Evolutionary conservation across 1,140 invertebrate species (phyloP).

Genomic region (Bombus haemorrhoidalis): DNA sequence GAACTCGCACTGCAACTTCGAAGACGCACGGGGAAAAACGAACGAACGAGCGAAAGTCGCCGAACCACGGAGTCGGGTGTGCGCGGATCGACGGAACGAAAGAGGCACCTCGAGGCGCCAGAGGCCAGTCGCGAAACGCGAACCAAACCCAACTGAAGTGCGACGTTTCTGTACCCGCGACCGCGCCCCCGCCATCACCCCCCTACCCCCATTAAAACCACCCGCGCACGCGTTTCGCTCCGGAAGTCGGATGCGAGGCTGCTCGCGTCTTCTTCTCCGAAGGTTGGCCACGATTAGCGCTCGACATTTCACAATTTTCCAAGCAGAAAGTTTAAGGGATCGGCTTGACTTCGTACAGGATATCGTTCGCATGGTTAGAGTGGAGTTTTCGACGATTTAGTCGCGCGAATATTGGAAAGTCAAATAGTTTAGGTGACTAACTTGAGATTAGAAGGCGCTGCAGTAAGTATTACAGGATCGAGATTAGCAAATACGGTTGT

Average conservation of each 20-base stretch:
- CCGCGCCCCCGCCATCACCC: slow-evolving; percentile 73
- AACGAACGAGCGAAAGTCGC: not conserved
- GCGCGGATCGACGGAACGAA: not conserved
- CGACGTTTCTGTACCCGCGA: slow-evolving; percentile 71
- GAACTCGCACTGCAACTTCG: slow-evolving; percentile 18
- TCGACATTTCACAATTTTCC: not conserved
- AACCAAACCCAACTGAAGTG: slow-evolving; percentile 79
- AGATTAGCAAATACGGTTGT: too few species aligned
- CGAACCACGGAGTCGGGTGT: not conserved
- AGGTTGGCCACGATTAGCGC: slow-evolving; percentile 21
- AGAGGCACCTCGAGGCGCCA: slow-evolving; percentile 31
- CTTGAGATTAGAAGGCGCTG: too few species aligned
- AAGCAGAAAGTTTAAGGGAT: not conserved
- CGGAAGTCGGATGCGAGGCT: slow-evolving; percentile 60
- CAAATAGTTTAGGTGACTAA: too few species aligned
- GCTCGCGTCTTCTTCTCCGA: slow-evolving; percentile 44
- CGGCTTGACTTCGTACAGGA: too few species aligned
- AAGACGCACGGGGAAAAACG: not conserved
- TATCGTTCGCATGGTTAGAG: too few species aligned
- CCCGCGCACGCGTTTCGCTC: slow-evolving; percentile 77
- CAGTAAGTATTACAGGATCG: too few species aligned
- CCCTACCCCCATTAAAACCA: slow-evolving; percentile 69
- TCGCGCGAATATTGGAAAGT: too few species aligned
- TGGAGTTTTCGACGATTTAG: not conserved
- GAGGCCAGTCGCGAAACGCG: slow-evolving; percentile 75